A percentile compares a stretch with the other conserved stretches of the same genome.
These are phyloP conservation scores for Aquatica leii DNA, from an alignment of 2,888 invertebrate species.

Conservation along the genomic window DNA sequence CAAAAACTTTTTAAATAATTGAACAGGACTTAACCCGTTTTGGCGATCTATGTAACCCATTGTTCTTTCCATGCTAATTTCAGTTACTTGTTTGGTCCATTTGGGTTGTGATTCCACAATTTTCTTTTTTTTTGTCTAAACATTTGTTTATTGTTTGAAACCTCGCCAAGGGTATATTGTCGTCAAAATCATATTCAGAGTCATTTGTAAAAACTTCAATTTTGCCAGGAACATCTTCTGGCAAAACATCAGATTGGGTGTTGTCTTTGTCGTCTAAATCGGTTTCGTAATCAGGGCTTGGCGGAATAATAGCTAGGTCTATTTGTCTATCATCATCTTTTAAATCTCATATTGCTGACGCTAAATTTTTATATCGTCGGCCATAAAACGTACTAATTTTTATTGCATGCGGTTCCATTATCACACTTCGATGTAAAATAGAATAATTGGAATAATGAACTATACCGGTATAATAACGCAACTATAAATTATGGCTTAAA, in stretches of 20 bases:
- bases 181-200: background rate
- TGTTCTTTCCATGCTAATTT: no score
- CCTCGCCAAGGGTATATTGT: no score
- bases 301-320: background rate
- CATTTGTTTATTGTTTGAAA: slow-evolving; percentile 1
- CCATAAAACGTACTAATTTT: no score
- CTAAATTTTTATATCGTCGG: background rate
- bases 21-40: no score
- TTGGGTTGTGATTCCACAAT: background rate
- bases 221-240: background rate
- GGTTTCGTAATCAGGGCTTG: background rate
- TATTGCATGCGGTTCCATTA: background rate
- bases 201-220: slow-evolving; percentile 2
- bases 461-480: background rate
- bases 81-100: background rate
- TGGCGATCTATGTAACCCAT: no score
- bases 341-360: background rate
- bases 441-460: background rate
- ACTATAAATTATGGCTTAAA: background rate
- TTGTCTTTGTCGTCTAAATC: no score
- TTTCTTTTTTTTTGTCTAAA: background rate
- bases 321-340: background rate
- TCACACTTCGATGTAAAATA: no score
- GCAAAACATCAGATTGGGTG: background rate
- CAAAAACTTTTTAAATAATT: no score